A percentile compares a stretch with the other conserved stretches of the same genome.
Conservation (phyloP, 2,797 vertebrate genomes). For the Percopsis omiscomaycus region DNA sequence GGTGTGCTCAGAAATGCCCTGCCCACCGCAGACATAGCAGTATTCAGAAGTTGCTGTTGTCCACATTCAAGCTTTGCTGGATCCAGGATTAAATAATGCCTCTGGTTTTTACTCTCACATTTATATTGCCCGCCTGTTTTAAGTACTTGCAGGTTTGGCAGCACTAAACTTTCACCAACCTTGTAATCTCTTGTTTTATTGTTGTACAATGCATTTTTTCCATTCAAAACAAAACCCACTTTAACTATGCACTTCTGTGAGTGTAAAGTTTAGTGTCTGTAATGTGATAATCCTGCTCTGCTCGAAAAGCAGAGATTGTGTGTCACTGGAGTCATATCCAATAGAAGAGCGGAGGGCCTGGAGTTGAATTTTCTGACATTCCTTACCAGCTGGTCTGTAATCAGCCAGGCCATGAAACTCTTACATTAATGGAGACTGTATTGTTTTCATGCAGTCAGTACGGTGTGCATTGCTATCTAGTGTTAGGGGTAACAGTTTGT, state of each 20-base stretch:
- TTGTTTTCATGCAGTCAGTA: conserved; percentile 9
- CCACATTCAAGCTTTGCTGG: conserved; percentile 47
- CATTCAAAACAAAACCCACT: conserved; percentile 8
- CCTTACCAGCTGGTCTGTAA: conserved; percentile 31
- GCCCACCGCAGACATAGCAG: conserved; percentile 51
- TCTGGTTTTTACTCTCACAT: conserved; percentile 1
- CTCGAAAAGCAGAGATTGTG: conserved; percentile 29
- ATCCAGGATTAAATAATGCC: conserved; percentile 37
- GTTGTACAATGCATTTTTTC: conserved; percentile 1
- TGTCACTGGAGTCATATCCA: conserved; percentile 23
- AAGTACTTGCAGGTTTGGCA: conserved; percentile 34
- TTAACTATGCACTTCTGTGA: not conserved
- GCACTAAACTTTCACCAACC: conserved; percentile 17
- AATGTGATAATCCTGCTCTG: conserved; percentile 42
- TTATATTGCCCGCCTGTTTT: conserved; percentile 15
- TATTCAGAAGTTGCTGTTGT: conserved; percentile 54
- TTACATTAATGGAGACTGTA: conserved; percentile 1
- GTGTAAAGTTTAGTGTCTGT: conserved; percentile 17
- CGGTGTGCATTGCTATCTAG: conserved; percentile 14
- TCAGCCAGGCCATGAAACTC: conserved; percentile 6
- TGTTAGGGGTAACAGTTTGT: conserved; percentile 2
- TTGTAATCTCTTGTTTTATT: conserved; percentile 15
- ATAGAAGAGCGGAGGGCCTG: conserved; percentile 8
- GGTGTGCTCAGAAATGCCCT: conserved; percentile 47
- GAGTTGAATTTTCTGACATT: conserved; percentile 33